Evolutionary conservation across 2,888 invertebrate species (phyloP), one percentile per base, ranked within the genome.

Genomic region (Anoplius nigerrimus): DNA sequence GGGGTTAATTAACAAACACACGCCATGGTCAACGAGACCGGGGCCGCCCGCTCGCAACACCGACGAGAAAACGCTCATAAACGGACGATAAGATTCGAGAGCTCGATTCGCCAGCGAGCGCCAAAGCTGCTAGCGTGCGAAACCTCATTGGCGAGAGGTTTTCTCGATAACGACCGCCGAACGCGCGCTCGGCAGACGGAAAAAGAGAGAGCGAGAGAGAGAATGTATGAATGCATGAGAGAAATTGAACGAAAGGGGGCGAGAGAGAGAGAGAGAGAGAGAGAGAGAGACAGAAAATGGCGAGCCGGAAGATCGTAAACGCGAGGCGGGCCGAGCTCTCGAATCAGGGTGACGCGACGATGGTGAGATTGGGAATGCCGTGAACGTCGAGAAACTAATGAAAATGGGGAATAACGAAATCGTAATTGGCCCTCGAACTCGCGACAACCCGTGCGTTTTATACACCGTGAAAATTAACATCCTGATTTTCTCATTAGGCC

Each of bases 401-500:
- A 34, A 34, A 34, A 34, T 34, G 34, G 34, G 34, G 34, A n/a
- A 34, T 34, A 34, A 34, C 34, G 48, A 18, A 48, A 48, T 48
- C 55, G 52, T 65, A 78, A 73, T 68, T 73, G 79, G 73, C 76
- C 61, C 66, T 71, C 71, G 68, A 79, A 79, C 75, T 79, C 79
- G 77, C 69, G 72, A 69, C 65, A 57, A 75, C 73, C 79, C 77
- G 77, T 79, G 68, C 79, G 69, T 79, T 79, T 78, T 79, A 79
- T 65, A 79, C 75, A 79, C 77, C 73, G 53, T 77, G 75, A 52
- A 88, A 88, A 88, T 88, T 88, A 85, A 80, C 88, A 88, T 88
- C 88, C 88, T 88, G 82, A 85, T 82, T 88, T 88, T 84, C 69
- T 62, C 65, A 84, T 87, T 88, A 82, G 88, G 84, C 83, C 85